These are phyloP conservation scores for Andricus quercusramuli DNA, from an alignment of 2,888 invertebrate species.

Conservation along the genomic window DNA sequence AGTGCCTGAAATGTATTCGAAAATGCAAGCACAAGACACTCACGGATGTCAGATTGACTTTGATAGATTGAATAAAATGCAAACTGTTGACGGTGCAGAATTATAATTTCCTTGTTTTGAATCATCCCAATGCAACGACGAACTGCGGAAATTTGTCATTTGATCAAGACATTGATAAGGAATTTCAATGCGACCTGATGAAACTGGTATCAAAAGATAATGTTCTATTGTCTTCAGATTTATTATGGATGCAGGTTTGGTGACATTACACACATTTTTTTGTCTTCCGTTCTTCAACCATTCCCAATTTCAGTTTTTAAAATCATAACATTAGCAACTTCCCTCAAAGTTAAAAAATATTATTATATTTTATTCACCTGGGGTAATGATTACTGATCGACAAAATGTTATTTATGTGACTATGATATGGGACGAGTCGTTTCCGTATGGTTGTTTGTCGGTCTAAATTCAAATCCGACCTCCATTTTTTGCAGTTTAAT, in stretches of 20 bases:
- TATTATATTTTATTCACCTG: too few relatives aligned
- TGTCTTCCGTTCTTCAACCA: not conserved
- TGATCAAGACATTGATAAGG: slow-evolving; percentile 7
- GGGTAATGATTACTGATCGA: too few relatives aligned
- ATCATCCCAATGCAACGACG: not conserved
- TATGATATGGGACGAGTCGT: too few relatives aligned
- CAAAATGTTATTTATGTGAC: too few relatives aligned
- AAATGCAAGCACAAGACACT: slow-evolving; percentile 26
- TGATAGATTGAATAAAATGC: slow-evolving; percentile 12
- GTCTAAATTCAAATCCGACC: too few relatives aligned
- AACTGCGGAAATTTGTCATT: slow-evolving; percentile 26
- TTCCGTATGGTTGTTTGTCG: too few relatives aligned
- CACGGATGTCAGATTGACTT: not conserved
- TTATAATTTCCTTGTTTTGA: slow-evolving; percentile 20
- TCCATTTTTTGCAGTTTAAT: too few relatives aligned
- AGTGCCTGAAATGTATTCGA: not conserved
- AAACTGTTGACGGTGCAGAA: not conserved
- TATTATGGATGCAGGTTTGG: not conserved
- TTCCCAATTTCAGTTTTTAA: not conserved
- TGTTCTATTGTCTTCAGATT: slow-evolving; percentile 6
- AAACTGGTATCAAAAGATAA: slow-evolving; percentile 18
- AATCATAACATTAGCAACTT: too few relatives aligned
- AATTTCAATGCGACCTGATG: not conserved
- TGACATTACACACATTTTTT: slow-evolving; percentile 9
- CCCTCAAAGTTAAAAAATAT: too few relatives aligned